Conservation (phyloP, 1,140 invertebrate species). For the Drosophila nannoptera region DNA sequence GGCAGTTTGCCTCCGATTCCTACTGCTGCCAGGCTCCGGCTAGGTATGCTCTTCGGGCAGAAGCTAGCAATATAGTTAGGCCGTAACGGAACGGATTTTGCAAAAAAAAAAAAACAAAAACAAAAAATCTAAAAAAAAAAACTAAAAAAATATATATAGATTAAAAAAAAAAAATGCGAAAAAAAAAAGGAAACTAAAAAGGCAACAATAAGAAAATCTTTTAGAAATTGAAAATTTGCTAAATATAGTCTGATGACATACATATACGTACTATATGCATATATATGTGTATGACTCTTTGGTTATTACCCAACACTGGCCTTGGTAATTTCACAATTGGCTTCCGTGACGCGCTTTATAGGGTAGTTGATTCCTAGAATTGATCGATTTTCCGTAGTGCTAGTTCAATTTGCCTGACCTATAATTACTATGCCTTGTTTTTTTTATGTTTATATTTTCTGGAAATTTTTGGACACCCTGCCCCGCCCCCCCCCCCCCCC, state of each 20-base stretch:
- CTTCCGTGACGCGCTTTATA: conserved; percentile 60
- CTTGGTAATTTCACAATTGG: conserved; percentile 50
- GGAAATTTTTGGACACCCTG: conserved; percentile 20
- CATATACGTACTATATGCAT: conserved; percentile 5
- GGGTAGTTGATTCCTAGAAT: conserved; percentile 14
- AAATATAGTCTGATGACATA: conserved; percentile 12
- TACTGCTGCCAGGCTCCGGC: conserved; percentile 52
- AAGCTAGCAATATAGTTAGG: conserved; percentile 5
- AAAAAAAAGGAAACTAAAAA: background rate
- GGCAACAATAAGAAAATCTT: background rate
- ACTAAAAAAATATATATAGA: too few relatives aligned
- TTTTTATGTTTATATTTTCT: background rate
- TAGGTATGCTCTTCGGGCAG: conserved; percentile 26
- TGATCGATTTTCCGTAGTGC: conserved; percentile 15
- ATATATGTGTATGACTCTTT: conserved; percentile 7
- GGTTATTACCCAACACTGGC: conserved; percentile 17
- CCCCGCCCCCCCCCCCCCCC: background rate
- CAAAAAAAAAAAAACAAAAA: background rate
- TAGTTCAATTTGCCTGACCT: conserved; percentile 9
- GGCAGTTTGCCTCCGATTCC: conserved; percentile 34
- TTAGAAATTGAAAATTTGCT: conserved; percentile 13
- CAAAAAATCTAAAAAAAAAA: background rate
- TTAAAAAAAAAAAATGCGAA: background rate
- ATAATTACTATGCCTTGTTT: background rate
- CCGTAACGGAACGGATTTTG: conserved; percentile 20